Evolutionary conservation across 2,888 invertebrate genomes (phyloP), one percentile per base, ranked within the genome.

Genomic region (Pocota personata): DNA sequence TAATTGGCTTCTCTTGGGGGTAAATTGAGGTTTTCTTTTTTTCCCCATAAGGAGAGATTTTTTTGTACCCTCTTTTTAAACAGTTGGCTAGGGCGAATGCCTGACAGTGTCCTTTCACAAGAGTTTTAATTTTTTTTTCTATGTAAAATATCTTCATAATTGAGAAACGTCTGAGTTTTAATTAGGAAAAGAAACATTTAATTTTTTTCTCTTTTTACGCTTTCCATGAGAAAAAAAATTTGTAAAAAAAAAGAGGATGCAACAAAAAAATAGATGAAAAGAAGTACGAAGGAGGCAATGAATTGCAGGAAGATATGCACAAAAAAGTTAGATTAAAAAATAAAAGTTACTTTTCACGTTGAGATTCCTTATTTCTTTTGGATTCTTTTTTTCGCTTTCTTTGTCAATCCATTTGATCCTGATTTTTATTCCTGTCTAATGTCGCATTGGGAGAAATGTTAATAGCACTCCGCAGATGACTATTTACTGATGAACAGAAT

Each of bases 111-210:
- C 14, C 55, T 58, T 72, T 32, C 24, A 3, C 30, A 24, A 27
- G 32, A 46, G 12, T 40, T 43, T 48, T 37, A 4, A 24, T 48
- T 58, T 37, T 69, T 46, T 52, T 14, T 40, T 32, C 37, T 57
- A 73, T 73, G 83, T 50, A 84, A 86, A 86, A 86, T 82, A 86
- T 86, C 72, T 72, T 77, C 72, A 77, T 86, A 86, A 82, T 86
- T 82, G 60, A 66, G 62, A 77, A 86, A 55, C 78, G 86, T 82
- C 80, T 82, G 86, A 66, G 77, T 86, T 82, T 77, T 72, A 86
- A 86, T 77, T 71, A 72, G 55, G 14, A 76, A 86, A 57, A 62
- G 62, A 57, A 43, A 60, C 72, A 69, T 83, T 77, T 58, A 32
- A n/a, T 50, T 58, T 43, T 57, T 35, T 55, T 30, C 3, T 52